Percentiles rank a stretch among this genome's conserved stretches.
Evolutionary conservation across 2,888 invertebrate species (phyloP).

Genomic region (Erebia ligea): DNA sequence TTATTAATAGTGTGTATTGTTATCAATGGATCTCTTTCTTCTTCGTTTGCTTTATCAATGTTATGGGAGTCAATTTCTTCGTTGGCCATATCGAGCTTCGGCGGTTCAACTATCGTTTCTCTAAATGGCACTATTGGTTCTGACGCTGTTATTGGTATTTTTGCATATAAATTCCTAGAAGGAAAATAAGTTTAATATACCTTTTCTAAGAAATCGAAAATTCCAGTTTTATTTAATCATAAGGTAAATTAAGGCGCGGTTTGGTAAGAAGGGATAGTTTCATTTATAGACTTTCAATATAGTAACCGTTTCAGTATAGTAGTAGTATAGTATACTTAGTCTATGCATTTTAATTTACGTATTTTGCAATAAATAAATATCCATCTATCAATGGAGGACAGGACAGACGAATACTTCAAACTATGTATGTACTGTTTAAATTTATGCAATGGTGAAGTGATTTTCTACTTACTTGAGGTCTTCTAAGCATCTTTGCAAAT

Average conservation of each 20-base stretch:
- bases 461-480: conserved; percentile 88
- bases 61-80: conserved; percentile 89
- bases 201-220: neutral
- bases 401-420: too few species aligned
- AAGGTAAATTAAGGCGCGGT: neutral
- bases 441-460: neutral
- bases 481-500: conserved; percentile 96
- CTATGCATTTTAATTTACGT: too few species aligned
- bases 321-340: too few species aligned
- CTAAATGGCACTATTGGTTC: conserved; percentile 98
- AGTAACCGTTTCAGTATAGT: too few species aligned
- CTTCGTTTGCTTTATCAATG: conserved; percentile 71
- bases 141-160: conserved; percentile 94
- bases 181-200: conserved; percentile 12
- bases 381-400: too few species aligned
- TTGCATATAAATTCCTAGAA: conserved; percentile 88
- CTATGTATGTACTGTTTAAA: too few species aligned
- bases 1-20: conserved; percentile 88
- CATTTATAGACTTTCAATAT: too few species aligned
- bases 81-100: conserved; percentile 92
- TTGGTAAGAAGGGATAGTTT: too few species aligned
- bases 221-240: too few species aligned
- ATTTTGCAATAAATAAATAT: too few species aligned
- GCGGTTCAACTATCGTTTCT: conserved; percentile 94
- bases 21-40: conserved; percentile 79